Evolutionary conservation across 2,113 vertebrate species (phyloP), one percentile per base, ranked within the genome.

Genomic region (Xiphorhynchus elegans): DNA sequence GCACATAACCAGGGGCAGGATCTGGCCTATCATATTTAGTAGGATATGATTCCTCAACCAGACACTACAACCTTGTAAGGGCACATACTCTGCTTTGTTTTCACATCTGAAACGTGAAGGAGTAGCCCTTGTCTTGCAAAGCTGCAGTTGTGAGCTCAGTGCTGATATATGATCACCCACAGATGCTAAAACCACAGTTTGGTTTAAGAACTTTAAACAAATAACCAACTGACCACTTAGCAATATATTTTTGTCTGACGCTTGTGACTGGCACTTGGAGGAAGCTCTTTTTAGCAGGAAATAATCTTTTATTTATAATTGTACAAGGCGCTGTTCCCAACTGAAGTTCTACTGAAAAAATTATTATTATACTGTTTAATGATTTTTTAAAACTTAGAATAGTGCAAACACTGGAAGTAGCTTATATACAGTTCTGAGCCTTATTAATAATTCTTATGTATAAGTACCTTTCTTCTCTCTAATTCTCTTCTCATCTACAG

Each of bases 21-120:
- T 92, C 42, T 88, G 87, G 87, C 79, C 95, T 83, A 55, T 93
- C 62, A 9, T 56, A 56, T 91, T 91, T 53, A 73, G 64, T 47
- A 82, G 89, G 70, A 42, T 79, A 14, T 59, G 50, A 52, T 86
- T 93, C 35, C 44, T 88, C 68, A 77, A 3, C 42, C 33, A 59
- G 87, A 70, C 67, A n/a, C 35, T 67, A 17, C 35, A 64, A 6
- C 50, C 55, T 80, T 0, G 0, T 55, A 52, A 70, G 40, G 68
- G 35, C 63, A 70, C 33, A 40, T 74, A 25, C 21, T 81, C n/a
- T 83, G 60, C 72, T 86, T 74, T 92, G 67, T 83, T 88, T 94
- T 80, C 59, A 70, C 15, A 33, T 84, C 31, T 81, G 68, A 90
- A 93, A 59, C 63, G 33, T 44, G 72, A 77, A 35, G 20, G 42